Percentiles rank a stretch among this genome's conserved stretches.
These are phyloP conservation scores for Sthenelais limicola DNA, from an alignment of 2,888 invertebrate species.

Conservation along the genomic window DNA sequence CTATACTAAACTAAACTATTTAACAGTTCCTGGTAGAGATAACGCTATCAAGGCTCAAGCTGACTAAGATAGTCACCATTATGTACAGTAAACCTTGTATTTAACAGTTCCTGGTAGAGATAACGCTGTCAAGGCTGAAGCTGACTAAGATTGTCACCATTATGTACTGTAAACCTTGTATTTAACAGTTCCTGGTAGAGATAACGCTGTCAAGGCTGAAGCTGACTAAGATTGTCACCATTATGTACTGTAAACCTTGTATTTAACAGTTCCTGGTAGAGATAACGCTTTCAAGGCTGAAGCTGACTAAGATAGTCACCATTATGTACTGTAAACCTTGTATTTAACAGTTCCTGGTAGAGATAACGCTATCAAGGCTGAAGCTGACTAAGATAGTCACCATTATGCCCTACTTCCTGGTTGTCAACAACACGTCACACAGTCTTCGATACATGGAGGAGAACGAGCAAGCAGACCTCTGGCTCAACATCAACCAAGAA, in stretches of 20 bases:
- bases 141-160: constrained; percentile 86
- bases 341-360: constrained; percentile 80
- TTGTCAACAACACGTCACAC: constrained; percentile 77
- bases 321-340: too few relatives aligned
- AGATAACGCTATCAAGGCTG: constrained; percentile 80
- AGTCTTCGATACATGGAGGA: constrained; percentile 85
- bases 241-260: too few relatives aligned
- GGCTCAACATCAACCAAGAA: constrained; percentile 82
- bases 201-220: constrained; percentile 81
- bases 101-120: constrained; percentile 80
- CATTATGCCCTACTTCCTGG: constrained; percentile 84
- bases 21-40: constrained; percentile 80
- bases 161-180: too few relatives aligned
- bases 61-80: constrained; percentile 85
- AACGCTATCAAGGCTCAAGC: constrained; percentile 80
- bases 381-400: constrained; percentile 85
- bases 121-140: constrained; percentile 81
- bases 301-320: constrained; percentile 85
- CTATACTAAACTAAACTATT: too few relatives aligned
- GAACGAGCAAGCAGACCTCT: constrained; percentile 86
- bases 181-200: constrained; percentile 80
- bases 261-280: constrained; percentile 80
- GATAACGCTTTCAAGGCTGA: constrained; percentile 80
- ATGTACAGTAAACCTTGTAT: too few relatives aligned
- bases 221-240: constrained; percentile 84